Base-by-base conservation (phyloP, 2,888 invertebrate genomes). In the Drosophila lutescens region DNA sequence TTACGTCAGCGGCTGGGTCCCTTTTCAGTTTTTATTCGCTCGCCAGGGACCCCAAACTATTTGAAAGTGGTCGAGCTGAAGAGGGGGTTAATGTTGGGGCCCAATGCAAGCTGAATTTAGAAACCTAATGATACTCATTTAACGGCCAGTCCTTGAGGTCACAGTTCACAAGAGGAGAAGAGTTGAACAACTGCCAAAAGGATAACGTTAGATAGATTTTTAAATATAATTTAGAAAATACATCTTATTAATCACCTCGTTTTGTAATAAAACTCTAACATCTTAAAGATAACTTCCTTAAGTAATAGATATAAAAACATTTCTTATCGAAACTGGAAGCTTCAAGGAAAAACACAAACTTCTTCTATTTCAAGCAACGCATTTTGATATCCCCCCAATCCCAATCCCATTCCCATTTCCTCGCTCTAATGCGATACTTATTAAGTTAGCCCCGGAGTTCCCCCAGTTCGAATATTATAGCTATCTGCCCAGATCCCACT, bases 361-460 rank as follows among this genome's bases (percentile, higher is more conserved):
- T 23, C 55, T 17, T 12, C 12, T n/a, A 32, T 32, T 53, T 23
- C 58, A 32, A 32, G 41, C 40, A 32, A 15, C 34, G 56, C 49
- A 23, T 49, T 36, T 49, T 17, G 36, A 34, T 34, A 34, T 34
- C 10, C 10, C 6, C 43, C 1, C 2, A 20, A 3, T 20, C 20
- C 23, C 34, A 17, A 3, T 20, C 20, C 23, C 34, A 17, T 32
- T 47, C 59, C 60, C 62, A 32, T 23, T 17, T 26, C 17, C 0
- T 50, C 41, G 56, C 76, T 61, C 78, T 80, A 83, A 83, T 80
- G 77, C 72, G 67, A 78, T 82, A 65, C 78, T 86, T 82, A 82
- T 86, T 82, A 78, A 82, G 83, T 83, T 82, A 75, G 78, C 71
- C 47, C 26, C 26, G 34, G 56, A 46, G 54, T 67, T 63, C 13